Evolutionary conservation across 2,797 vertebrate species (phyloP).

Genomic region (Remorina albescens): DNA sequence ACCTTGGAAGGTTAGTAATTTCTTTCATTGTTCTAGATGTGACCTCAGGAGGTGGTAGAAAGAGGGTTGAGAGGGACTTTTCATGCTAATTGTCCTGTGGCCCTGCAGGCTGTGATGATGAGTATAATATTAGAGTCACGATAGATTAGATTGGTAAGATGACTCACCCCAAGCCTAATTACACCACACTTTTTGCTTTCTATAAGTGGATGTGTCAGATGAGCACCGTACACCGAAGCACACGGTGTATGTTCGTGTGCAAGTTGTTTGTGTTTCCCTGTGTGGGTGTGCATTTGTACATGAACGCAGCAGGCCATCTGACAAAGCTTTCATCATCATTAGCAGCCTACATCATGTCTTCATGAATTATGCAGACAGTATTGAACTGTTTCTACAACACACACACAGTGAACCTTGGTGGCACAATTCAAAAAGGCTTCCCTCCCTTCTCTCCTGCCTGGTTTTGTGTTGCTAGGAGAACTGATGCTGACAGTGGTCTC

Average conservation of each 20-base stretch:
- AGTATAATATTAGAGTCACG: slow-evolving; percentile 39
- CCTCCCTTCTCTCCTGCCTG: slow-evolving; percentile 13
- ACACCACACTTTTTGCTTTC: slow-evolving; percentile 36
- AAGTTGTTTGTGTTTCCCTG: not conserved
- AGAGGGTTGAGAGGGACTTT: not conserved
- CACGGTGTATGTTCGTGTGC: slow-evolving; percentile 14
- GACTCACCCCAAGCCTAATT: slow-evolving; percentile 60
- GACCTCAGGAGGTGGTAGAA: not conserved
- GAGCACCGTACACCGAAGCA: slow-evolving; percentile 22
- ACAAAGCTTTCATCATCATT: slow-evolving; percentile 80
- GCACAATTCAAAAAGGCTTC: slow-evolving; percentile 20
- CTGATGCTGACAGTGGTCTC: not conserved
- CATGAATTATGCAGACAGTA: slow-evolving; percentile 85
- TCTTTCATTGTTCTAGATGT: not conserved
- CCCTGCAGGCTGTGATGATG: slow-evolving; percentile 18
- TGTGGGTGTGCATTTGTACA: slow-evolving; percentile 44
- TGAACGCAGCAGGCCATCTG: slow-evolving; percentile 74
- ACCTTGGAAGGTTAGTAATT: not conserved
- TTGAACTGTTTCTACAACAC: slow-evolving; percentile 64
- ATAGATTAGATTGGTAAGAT: slow-evolving; percentile 42
- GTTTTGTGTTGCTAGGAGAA: not conserved
- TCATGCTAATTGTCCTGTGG: slow-evolving; percentile 21
- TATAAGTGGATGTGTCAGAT: slow-evolving; percentile 54
- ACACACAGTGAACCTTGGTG: slow-evolving; percentile 49
- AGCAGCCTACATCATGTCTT: slow-evolving; percentile 75